Evolutionary conservation across 2,888 invertebrate species (phyloP), one percentile per base, ranked within the genome.

Genomic region (Agapetus fuscipes): DNA sequence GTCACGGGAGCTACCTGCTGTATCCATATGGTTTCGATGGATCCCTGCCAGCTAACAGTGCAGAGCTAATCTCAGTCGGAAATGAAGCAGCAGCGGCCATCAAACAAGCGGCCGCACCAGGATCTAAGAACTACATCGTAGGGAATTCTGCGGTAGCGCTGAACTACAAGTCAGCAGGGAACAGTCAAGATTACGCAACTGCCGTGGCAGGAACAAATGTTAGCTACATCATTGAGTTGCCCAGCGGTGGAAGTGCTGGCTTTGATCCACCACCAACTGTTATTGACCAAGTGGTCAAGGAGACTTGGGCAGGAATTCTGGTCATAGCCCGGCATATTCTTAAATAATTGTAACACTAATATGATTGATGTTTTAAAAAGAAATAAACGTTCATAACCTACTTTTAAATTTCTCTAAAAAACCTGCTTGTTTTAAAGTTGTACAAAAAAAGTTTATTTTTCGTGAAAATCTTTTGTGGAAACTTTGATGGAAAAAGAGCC

Each of bases 161-260:
- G 12, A 31, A 35, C 25, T 42, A 42, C 15, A 11, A 17, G 17
- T 33, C 37, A 5, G 32, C 42, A 16, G 42, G 42, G 20, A 30
- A 33, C 9, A 42, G 37, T 30, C 33, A 34, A 9, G 42, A 42
- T 20, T 42, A 30, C 11, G 42, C 42, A 4, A 73, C 74, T 52
- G 70, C 53, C 1, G 59, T 63, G 7, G 71, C 59, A 26, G 72
- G 71, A 0, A 68, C 78, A 32, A 70, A 72, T 1, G 56, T 81
- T 10, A 53, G 76, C 0, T 80, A 75, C 46, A 80, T 80, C 3
- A 66, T 75, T 51, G 81, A 82, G 56, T 54, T 83, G 40, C 78
- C 80, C 1, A 74, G 72, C 38, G 71, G 77, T 13, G 49, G 56
- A 5, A 48, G 52, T 2, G 52, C 52, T 6, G 78, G 77, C 2